phyloP scores from a whole-genome alignment of 2,113 vertebrate genomes.

The Carassius carassius region DNA sequence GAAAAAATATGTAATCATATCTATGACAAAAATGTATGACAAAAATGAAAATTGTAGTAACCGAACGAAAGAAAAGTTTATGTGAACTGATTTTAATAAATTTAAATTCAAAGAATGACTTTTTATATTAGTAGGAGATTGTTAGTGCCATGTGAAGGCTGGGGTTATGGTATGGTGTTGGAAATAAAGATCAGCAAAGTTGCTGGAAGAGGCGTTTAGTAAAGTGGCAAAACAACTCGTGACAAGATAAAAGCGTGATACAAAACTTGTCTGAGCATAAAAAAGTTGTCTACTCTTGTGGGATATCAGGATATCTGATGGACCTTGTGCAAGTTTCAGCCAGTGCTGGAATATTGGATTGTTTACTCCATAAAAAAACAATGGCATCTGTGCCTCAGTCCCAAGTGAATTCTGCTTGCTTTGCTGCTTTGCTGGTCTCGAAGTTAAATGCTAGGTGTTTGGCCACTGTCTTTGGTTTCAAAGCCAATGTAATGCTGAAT shows the following conservation, averaged over 20 bases:
- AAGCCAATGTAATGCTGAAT: neutral
- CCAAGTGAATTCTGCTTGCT: no score
- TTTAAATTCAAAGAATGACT: no score
- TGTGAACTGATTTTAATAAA: no score
- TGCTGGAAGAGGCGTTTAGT: neutral
- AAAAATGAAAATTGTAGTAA: no score
- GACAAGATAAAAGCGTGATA: neutral
- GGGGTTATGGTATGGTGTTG: neutral
- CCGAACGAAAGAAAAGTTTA: no score
- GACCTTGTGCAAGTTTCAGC: neutral
- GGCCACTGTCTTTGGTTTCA: no score
- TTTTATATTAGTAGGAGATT: neutral
- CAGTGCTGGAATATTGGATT: neutral
- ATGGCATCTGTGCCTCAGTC: neutral
- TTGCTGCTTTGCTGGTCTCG: no score
- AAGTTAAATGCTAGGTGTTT: no score
- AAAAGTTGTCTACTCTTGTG: neutral
- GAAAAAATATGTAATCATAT: no score
- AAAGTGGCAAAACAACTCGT: neutral
- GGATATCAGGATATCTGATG: neutral
- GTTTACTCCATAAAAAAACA: neutral
- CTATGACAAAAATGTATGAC: no score
- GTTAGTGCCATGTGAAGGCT: neutral
- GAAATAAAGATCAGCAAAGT: neutral
- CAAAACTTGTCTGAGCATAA: neutral